phyloP scores from a whole-genome alignment of 2,797 vertebrate genomes.

The Pseudochaenichthys georgianus region DNA sequence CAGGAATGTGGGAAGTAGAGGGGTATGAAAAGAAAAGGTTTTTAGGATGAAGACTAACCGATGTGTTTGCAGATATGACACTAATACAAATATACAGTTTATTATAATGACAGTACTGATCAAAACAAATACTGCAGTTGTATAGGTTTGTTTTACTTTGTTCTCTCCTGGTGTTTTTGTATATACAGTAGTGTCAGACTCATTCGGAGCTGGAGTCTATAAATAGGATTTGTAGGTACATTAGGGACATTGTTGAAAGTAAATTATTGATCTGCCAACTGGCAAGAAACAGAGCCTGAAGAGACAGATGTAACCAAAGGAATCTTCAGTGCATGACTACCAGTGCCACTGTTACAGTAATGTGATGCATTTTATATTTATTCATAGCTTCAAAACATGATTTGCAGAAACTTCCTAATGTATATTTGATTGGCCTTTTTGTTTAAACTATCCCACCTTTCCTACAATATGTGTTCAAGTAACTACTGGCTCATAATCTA shows the following conservation, averaged over 20 bases:
- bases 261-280: constrained; percentile 6
- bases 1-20: too few species aligned
- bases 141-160: neutral
- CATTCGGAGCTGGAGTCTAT: constrained; percentile 14
- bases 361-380: neutral
- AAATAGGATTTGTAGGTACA: constrained; percentile 13
- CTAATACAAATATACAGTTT: neutral
- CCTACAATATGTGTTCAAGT: neutral
- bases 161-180: constrained; percentile 18
- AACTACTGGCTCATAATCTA: neutral
- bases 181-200: constrained; percentile 22
- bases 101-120: constrained; percentile 1
- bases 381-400: too few species aligned
- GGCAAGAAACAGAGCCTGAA: constrained; percentile 19
- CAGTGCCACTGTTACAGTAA: neutral
- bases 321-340: neutral
- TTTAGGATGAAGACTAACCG: neutral
- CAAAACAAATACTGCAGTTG: neutral
- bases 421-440: neutral
- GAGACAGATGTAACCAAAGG: neutral
- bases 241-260: constrained; percentile 15
- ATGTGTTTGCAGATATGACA: neutral
- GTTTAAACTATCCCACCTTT: neutral
- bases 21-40: neutral
- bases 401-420: too few species aligned